Evolutionary conservation across 2,888 invertebrate species (phyloP), one percentile per base, ranked within the genome.

Genomic region (Buathra laborator): DNA sequence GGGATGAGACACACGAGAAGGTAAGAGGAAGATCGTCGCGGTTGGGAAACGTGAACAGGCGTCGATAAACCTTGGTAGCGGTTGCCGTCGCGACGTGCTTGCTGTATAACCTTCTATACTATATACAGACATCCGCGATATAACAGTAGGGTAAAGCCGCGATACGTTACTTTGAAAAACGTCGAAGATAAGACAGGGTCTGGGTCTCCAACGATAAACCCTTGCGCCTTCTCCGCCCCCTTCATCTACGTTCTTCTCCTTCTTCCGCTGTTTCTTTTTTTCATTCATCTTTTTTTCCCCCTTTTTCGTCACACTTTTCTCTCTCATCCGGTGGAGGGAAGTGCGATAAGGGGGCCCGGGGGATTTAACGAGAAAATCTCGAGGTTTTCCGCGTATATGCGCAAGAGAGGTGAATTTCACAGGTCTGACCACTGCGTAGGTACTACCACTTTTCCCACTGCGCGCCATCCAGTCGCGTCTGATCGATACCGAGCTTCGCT

Each of bases 171-270:
- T 79, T 66, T 75, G 32, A 80, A 85, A 80, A 76, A 79, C 66
- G 85, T 85, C 82, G 71, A 75, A 80, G 85, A 82, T 85, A 85
- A 85, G 85, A 82, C 80, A 82, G 67, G 48, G 76, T 56, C 81
- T 76, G 75, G 79, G 56, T 75, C 64, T 79, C 74, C 43, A 56
- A 70, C 81, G 85, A 85, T 85, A 85, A 85, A 79, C 59, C 56
- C 79, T 51, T 48, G 37, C 48, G 48, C 19, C 48, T 37, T 37
- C 76, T 53, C 44, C 10, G 12, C 16, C 76, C 62, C 44, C 68
- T 53, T 46, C 66, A 24, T 70, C 67, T 67, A 43, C 71, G 67
- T 59, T 75, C 66, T 14, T 32, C 70, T 44, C 56, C 56, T 32
- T 48, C 71, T 19, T 24, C 12, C 62, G 19, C 43, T 51, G 59